Conservation (phyloP, 2,888 invertebrate species). For the Cryptus armator region DNA sequence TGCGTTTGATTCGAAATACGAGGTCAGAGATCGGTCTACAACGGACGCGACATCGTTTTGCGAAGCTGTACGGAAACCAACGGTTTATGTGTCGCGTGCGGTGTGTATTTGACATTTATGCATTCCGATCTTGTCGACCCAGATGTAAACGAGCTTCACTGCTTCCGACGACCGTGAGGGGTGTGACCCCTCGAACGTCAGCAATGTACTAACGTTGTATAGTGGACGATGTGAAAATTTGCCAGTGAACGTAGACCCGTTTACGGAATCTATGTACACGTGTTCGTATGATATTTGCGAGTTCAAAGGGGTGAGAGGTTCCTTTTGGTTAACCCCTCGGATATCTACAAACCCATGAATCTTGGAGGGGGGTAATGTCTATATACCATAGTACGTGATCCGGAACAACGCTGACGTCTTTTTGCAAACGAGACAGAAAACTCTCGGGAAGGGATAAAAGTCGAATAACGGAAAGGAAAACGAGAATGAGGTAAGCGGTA, state of each 20-base stretch:
- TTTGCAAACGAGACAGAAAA: conserved; percentile 20
- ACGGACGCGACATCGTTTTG: neutral
- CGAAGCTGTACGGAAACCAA: conserved; percentile 14
- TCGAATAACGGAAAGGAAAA: neutral
- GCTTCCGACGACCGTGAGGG: conserved; percentile 37
- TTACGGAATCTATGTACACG: neutral
- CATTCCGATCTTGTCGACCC: conserved; percentile 67
- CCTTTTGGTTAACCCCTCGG: neutral
- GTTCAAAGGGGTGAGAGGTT: neutral
- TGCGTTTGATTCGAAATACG: conserved; percentile 4
- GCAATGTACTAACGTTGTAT: conserved; percentile 40
- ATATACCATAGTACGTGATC: conserved; percentile 51
- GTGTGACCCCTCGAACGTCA: neutral
- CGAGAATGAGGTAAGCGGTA: neutral
- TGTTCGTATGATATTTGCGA: conserved; percentile 4
- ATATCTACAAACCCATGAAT: neutral
- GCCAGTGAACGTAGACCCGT: neutral
- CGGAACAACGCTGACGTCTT: conserved; percentile 69
- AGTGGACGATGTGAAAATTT: conserved; percentile 56
- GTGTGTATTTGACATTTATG: conserved; percentile 74
- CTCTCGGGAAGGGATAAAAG: neutral
- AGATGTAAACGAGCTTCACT: conserved; percentile 68
- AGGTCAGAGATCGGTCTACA: conserved; percentile 20
- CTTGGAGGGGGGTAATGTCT: neutral
- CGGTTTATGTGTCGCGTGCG: conserved; percentile 20